Evolutionary conservation across 1,140 invertebrate species (phyloP).

Genomic region (Penaeus japonicus): DNA sequence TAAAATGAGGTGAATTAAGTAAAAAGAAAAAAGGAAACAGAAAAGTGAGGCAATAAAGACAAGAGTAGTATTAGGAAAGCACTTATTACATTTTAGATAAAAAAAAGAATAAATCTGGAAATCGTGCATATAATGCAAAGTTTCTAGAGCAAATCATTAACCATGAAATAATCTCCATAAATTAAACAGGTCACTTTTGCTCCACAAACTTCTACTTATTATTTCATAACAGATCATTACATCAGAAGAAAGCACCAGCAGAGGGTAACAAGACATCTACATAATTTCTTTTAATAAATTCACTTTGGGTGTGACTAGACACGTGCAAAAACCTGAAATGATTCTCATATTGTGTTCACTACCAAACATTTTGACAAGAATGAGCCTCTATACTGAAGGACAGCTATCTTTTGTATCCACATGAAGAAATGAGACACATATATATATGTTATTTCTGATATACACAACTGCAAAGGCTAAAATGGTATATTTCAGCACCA

Average conservation of each 20-base stretch:
- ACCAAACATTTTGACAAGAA: constrained; percentile 35
- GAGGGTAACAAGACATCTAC: constrained; percentile 48
- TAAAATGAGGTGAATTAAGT: constrained; percentile 41
- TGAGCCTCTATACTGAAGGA: constrained; percentile 31
- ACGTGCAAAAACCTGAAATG: constrained; percentile 53
- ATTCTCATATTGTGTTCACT: constrained; percentile 25
- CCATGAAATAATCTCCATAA: background rate
- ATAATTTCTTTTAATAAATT: constrained; percentile 47
- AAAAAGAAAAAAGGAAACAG: constrained; percentile 21
- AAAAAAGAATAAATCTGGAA: constrained; percentile 9
- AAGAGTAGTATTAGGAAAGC: constrained; percentile 37
- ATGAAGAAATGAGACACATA: constrained; percentile 16
- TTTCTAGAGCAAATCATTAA: constrained; percentile 17
- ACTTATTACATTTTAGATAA: constrained; percentile 1
- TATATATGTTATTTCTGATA: constrained; percentile 34
- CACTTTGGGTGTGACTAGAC: constrained; percentile 57
- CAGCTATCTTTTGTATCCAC: constrained; percentile 16
- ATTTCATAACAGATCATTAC: constrained; percentile 19
- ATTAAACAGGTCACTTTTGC: background rate
- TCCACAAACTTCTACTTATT: constrained; percentile 19
- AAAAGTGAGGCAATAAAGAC: constrained; percentile 29
- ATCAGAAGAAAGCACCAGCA: constrained; percentile 48
- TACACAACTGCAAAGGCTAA: constrained; percentile 23
- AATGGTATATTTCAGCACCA: background rate
- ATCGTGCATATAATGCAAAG: constrained; percentile 31